These are phyloP conservation scores for Pseudomugil tenellus DNA, from an alignment of 2,797 vertebrate species.

Conservation along the genomic window DNA sequence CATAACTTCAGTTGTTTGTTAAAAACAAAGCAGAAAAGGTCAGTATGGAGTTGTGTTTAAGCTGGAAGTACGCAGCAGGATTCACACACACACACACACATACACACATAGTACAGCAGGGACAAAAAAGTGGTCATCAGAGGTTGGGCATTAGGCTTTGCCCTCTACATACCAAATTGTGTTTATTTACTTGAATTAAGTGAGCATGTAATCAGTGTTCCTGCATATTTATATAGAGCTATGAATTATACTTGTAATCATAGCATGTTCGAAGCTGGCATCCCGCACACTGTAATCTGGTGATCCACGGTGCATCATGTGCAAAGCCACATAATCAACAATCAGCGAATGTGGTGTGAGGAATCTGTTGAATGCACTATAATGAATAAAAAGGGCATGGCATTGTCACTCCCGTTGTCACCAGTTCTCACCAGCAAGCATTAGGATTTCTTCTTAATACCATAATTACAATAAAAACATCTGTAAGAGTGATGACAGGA, in stretches of 20 bases:
- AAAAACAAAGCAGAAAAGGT: neutral
- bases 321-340: constrained; percentile 21
- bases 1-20: neutral
- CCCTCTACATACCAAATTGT: neutral
- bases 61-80: neutral
- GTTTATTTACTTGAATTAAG: neutral
- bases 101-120: neutral
- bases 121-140: neutral
- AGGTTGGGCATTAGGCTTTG: neutral
- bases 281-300: neutral
- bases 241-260: neutral
- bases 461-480: neutral
- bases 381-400: constrained; percentile 6
- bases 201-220: neutral
- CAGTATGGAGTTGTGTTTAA: neutral
- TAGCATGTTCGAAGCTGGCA: neutral
- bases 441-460: neutral
- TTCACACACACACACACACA: too few relatives aligned
- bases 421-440: neutral
- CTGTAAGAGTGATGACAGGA: neutral
- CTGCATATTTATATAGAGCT: too few relatives aligned
- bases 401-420: constrained; percentile 10
- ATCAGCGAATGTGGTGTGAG: neutral
- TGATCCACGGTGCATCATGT: neutral
- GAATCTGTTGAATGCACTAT: neutral